Percentiles rank a stretch among this genome's conserved stretches.
Evolutionary conservation across 2,113 vertebrate genomes (phyloP).

Genomic region (Alexandromys fortis): DNA sequence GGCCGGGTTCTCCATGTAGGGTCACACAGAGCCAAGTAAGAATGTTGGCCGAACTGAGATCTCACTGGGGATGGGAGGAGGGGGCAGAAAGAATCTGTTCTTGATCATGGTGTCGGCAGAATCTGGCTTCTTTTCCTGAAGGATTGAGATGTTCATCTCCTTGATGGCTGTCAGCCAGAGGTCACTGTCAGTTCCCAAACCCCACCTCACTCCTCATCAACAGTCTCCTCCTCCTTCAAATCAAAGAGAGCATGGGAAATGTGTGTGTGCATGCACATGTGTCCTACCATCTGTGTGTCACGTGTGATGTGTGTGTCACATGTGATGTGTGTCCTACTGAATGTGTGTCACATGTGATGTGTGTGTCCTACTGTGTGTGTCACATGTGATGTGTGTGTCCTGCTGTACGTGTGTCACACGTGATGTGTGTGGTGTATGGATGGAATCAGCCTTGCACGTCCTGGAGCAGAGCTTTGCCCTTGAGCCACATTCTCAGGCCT

Average conservation of each 20-base stretch:
- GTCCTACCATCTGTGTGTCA: too few species aligned
- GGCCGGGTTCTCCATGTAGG: background rate
- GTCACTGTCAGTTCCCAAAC: background rate
- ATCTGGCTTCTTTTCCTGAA: too few species aligned
- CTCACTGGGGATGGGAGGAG: background rate
- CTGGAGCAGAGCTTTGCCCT: too few species aligned
- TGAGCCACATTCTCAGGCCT: background rate
- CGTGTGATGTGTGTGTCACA: too few species aligned
- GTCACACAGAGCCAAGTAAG: background rate
- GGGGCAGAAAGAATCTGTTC: background rate
- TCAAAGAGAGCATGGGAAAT: background rate
- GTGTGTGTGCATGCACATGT: background rate
- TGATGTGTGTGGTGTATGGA: background rate
- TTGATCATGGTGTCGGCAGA: background rate
- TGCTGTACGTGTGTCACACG: too few species aligned
- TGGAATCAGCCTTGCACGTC: background rate
- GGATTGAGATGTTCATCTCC: background rate
- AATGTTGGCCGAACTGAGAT: background rate
- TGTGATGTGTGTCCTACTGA: too few species aligned
- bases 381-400: too few species aligned
- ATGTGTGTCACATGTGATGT: too few species aligned
- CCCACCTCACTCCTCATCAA: background rate
- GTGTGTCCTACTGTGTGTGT: too few species aligned
- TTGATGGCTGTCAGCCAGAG: background rate
- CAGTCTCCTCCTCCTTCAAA: background rate